Percentiles rank a stretch among this genome's conserved stretches.
Conservation (phyloP, 2,797 vertebrate species). For the Sebastes flavidus region DNA sequence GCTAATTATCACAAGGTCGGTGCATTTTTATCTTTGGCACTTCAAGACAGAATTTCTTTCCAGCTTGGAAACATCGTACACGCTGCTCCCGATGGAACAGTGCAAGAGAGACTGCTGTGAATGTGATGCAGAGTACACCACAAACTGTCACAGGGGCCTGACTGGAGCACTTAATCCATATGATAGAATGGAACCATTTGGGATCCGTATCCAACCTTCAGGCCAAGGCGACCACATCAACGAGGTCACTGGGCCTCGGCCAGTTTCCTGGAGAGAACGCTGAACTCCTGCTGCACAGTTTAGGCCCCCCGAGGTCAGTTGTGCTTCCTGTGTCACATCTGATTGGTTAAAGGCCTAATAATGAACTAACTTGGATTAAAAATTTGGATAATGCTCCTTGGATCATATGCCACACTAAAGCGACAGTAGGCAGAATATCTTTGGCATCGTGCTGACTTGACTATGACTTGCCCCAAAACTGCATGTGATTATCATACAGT, state of each 20-base stretch:
- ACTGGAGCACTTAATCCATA: constrained; percentile 26
- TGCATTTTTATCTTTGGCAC: constrained; percentile 62
- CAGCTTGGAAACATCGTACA: constrained; percentile 59
- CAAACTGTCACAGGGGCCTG: constrained; percentile 28
- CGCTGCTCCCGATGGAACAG: constrained; percentile 44
- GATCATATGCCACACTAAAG: background rate
- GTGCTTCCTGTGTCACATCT: background rate
- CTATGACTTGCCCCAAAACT: too few species aligned
- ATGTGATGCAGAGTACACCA: constrained; percentile 29
- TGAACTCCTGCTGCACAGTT: background rate
- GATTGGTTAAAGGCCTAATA: background rate
- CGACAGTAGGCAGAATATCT: too few species aligned
- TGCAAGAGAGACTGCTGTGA: background rate
- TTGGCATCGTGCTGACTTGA: too few species aligned
- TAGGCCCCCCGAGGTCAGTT: constrained; percentile 28
- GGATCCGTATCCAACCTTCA: constrained; percentile 24
- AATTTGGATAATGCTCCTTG: background rate
- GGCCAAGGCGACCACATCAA: constrained; percentile 42
- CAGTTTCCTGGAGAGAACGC: constrained; percentile 17
- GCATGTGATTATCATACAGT: too few species aligned
- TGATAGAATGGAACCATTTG: constrained; percentile 49
- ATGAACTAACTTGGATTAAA: background rate
- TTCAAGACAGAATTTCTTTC: constrained; percentile 54
- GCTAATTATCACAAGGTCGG: constrained; percentile 47
- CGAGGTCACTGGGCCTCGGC: background rate